Evolutionary conservation across 2,113 vertebrate genomes (phyloP).

Genomic region (Sinocyclocheilus anophthalmus): DNA sequence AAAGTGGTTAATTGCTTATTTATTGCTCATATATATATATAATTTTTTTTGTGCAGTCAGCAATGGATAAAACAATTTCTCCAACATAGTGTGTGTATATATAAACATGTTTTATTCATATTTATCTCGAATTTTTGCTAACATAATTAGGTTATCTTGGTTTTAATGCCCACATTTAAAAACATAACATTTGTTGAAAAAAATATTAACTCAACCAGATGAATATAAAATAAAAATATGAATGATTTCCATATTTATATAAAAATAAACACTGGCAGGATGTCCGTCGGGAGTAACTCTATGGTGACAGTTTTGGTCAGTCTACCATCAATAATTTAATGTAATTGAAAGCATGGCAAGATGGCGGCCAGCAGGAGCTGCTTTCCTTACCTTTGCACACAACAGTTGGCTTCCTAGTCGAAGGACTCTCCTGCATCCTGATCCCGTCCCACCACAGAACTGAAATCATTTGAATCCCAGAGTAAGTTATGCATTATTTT

Average conservation of each 20-base stretch:
- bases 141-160: too few relatives aligned
- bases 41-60: neutral
- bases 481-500: neutral
- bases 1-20: neutral
- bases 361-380: neutral
- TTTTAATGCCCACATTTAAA: too few relatives aligned
- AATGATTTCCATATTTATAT: neutral
- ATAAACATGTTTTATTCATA: too few relatives aligned
- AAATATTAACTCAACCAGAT: neutral
- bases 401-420: neutral
- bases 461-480: neutral
- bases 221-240: neutral
- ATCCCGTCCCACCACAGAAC: neutral
- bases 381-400: neutral
- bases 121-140: too few relatives aligned
- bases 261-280: neutral
- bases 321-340: conserved; percentile 35
- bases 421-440: neutral
- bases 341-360: conserved; percentile 18
- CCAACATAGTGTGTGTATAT: neutral
- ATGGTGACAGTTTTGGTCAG: conserved; percentile 1
- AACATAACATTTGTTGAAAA: neutral
- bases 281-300: neutral
- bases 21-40: neutral
- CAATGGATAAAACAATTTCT: neutral